A percentile compares a stretch with the other conserved stretches of the same genome.
These are phyloP conservation scores for Acanthiza pusilla DNA, from an alignment of 2,797 vertebrate genomes.

Conservation along the genomic window DNA sequence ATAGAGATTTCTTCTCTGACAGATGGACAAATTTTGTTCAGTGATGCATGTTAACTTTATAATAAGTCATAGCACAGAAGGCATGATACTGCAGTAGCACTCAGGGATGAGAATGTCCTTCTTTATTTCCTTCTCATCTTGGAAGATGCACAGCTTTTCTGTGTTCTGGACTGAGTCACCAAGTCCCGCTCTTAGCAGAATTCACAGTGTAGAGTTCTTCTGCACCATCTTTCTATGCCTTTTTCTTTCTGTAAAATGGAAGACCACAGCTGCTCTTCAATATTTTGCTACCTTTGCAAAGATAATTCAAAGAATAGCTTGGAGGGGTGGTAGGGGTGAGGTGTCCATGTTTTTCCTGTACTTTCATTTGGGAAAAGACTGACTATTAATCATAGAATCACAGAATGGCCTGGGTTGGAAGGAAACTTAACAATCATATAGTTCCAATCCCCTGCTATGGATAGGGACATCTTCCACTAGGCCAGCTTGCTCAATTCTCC, in stretches of 20 bases:
- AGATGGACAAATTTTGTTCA: neutral
- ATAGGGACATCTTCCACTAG: neutral
- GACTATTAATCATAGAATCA: neutral
- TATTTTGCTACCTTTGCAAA: neutral
- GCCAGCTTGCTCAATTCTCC: neutral
- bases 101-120: neutral
- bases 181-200: neutral
- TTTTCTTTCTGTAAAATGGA: neutral
- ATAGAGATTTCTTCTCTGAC: neutral
- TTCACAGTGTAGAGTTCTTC: neutral
- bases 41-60: neutral
- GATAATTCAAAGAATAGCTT: neutral
- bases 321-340: accelerated
- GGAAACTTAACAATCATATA: accelerated
- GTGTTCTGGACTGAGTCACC: neutral
- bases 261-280: neutral
- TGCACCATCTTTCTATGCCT: neutral
- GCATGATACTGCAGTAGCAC: neutral
- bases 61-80: neutral
- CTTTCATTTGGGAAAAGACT: neutral
- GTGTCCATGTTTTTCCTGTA: neutral
- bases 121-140: neutral
- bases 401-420: neutral
- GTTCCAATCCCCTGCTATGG: neutral
- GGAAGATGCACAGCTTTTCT: neutral